A percentile compares a stretch with the other conserved stretches of the same genome.
Conservation (phyloP, 2,888 invertebrate genomes). For the Sinodicranocentrus sp. region DNA sequence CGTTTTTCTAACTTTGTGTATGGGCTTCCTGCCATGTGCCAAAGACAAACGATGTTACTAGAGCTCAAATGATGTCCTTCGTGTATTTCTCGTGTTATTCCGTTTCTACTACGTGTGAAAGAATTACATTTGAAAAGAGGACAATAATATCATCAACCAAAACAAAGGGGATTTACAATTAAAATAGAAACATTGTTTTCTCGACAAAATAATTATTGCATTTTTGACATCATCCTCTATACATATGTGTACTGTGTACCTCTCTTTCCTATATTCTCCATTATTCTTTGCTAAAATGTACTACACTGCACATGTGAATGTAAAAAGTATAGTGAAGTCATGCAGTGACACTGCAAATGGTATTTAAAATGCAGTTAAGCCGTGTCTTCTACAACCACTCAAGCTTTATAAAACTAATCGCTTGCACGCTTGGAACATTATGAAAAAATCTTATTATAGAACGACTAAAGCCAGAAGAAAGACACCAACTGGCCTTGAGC, state of each 20-base stretch:
- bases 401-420: neutral
- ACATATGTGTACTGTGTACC: no score
- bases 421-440: neutral
- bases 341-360: neutral
- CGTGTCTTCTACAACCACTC: neutral
- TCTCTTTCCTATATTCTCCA: no score
- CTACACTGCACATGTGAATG: no score
- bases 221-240: no score
- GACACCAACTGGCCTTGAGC: constrained; percentile 9
- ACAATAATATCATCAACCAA: neutral
- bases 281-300: no score
- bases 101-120: no score
- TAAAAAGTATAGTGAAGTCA: neutral
- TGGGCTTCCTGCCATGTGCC: neutral
- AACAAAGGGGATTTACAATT: constrained; percentile 9
- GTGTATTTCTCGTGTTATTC: no score
- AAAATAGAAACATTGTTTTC: constrained; percentile 4
- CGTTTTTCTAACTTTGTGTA: no score
- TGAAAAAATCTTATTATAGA: constrained; percentile 9
- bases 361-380: neutral
- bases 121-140: no score
- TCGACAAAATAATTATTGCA: constrained; percentile 7
- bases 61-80: no score
- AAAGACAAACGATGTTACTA: no score
- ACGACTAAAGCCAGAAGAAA: neutral